Conservation (phyloP, 1,140 invertebrate genomes). For the Bacillus rossius region DNA sequence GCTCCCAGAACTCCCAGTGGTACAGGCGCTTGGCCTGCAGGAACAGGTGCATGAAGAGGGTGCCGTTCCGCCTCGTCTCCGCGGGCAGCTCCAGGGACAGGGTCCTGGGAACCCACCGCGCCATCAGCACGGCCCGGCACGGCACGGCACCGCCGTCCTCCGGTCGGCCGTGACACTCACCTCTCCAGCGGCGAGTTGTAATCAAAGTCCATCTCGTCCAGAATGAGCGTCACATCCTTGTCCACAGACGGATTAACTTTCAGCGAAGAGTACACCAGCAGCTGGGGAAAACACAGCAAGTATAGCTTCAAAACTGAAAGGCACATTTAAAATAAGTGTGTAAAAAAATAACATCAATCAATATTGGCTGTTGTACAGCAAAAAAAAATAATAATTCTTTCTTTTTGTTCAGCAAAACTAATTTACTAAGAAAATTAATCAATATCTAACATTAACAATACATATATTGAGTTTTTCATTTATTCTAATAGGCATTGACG, state of each 20-base stretch:
- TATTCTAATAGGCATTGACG: too few relatives aligned
- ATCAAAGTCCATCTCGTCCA: conserved; percentile 20
- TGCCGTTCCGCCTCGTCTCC: conserved; percentile 70
- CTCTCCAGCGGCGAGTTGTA: conserved; percentile 17
- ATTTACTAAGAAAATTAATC: background rate
- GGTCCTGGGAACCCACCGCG: conserved; percentile 41
- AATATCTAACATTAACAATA: too few relatives aligned
- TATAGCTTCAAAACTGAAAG: too few relatives aligned
- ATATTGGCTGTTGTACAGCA: background rate
- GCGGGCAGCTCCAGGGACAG: conserved; percentile 57
- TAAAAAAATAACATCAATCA: background rate
- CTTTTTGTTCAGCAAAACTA: background rate
- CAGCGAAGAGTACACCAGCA: conserved; percentile 31
- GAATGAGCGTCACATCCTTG: conserved; percentile 26
- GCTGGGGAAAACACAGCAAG: conserved; percentile 24
- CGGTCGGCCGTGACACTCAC: too few relatives aligned
- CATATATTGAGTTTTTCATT: too few relatives aligned
- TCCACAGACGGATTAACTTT: conserved; percentile 12
- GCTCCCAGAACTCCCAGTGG: conserved; percentile 26
- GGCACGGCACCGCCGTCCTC: too few relatives aligned
- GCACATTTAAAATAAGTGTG: background rate
- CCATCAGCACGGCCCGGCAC: too few relatives aligned
- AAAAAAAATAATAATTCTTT: background rate
- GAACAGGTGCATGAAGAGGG: conserved; percentile 61
- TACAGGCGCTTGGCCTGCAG: conserved; percentile 31